Base-by-base conservation (phyloP, 2,113 vertebrate genomes). In the Anhinga anhinga region DNA sequence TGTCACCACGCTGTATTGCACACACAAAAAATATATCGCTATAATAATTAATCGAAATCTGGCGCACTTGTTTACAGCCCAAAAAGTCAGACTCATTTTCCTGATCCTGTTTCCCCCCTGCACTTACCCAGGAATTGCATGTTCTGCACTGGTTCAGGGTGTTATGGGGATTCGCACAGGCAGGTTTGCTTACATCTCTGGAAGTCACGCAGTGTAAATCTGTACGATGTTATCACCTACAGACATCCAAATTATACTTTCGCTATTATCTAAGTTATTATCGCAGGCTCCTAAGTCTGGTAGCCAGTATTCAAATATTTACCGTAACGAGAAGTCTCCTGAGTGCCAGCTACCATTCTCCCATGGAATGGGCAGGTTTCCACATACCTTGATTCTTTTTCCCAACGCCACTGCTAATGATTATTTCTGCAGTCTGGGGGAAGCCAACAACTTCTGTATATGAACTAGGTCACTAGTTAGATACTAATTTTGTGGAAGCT, bases 311-410 rank as follows among this genome's bases (percentile, higher is more conserved):
- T 65, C 4, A 30, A 67, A 18, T 34, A 45, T 20, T 42, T 26
- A 5, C 23, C 3, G 1, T 2, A 3, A 22, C 0, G 36, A 63
- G 78, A 8, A 44, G 61, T 21, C 19, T 29, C 72, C 71, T 17
- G 30, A 12, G 55, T 47, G 77, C 44, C 52, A 27, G 84, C 44
- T 26, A 3, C 1, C 29, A 4, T 8, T 50, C 87, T 58, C 72
- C 36, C 27, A 6, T 2, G 58, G 53, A 61, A 38, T 0, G 50
- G 45, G 49, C 38, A 62, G 45, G 34, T n/a, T 10, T 23, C 42
- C 82, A 62, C 27, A 10, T 1, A 6, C 55, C 30, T 5, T 1
- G 18, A 9, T 13, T 42, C 53, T 36, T 16, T 29, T 34, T 42
- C 67, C 81, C 56, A 18, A 0, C 55, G 47, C 23, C 61, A 22